Evolutionary conservation across 2,888 invertebrate genomes (phyloP), one percentile per base, ranked within the genome.

Genomic region (Ametastegia equiseti): DNA sequence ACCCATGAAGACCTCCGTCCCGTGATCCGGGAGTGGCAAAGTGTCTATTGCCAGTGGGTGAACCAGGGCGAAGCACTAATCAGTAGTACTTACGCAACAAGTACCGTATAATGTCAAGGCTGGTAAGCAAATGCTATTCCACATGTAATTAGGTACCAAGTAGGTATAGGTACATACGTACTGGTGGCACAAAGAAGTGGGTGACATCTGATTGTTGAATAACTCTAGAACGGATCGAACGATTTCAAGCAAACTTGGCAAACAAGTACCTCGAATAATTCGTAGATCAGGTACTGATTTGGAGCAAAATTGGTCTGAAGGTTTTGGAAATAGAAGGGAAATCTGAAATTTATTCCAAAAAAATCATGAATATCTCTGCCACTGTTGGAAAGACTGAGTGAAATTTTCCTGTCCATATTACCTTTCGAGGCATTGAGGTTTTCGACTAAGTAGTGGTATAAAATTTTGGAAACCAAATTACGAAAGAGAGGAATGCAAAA

Each of bases 81-180:
- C 71, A 71, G 30, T 71, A n/a, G n/a, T 45, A 71, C 71, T 47
- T 47, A 69, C 30, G 30, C 60, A 60, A 67, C 50, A 63, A 50
- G 78, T n/a, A 42, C 9, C n/a, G 54, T 50, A 57, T 27, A 27
- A 67, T 67, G n/a, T 39, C 39, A 11, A 60, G 3, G 30, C 15
- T 30, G 27, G 30, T 15, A 30, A 13, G 30, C 15, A 30, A 15
- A 30, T 60, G 30, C 9, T 30, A 13, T 42, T 6, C 42, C 5
- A 6, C 42, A 42, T 42, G n/a, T n/a, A n/a, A n/a, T n/a, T n/a
- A n/a, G n/a, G n/a, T n/a, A n/a, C n/a, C n/a, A n/a, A n/a, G n/a
- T n/a, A n/a, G n/a, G n/a, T n/a, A n/a, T n/a, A n/a, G n/a, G n/a
- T n/a, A n/a, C n/a, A n/a, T n/a, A n/a, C n/a, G n/a, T n/a, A n/a